Percentiles rank a stretch among this genome's conserved stretches.
phyloP scores from a whole-genome alignment of 2,888 invertebrate genomes.

The Chymomyza fuscimana region DNA sequence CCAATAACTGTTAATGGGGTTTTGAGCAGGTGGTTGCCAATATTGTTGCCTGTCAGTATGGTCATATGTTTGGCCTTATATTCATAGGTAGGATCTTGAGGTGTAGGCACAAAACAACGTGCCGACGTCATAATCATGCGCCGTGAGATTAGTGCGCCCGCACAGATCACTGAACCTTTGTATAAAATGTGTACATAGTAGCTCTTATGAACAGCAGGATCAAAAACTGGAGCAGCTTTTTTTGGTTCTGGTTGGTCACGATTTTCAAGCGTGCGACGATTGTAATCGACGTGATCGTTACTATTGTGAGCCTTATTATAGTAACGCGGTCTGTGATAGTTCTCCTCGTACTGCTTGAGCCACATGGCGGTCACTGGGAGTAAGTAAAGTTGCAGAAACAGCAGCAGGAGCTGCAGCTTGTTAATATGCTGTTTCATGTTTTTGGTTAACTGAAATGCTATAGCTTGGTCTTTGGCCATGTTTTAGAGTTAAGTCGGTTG shows the following conservation, averaged over 20 bases:
- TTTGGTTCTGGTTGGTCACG: not conserved
- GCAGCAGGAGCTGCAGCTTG: not conserved
- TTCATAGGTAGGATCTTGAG: not conserved
- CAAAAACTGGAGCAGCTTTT: conserved; percentile 9
- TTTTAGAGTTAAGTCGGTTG: not conserved
- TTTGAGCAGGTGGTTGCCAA: not conserved
- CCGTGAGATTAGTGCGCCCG: conserved; percentile 39
- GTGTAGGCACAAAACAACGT: conserved; percentile 31
- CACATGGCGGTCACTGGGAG: conserved; percentile 6
- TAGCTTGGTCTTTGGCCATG: not conserved
- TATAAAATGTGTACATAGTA: conserved; percentile 46
- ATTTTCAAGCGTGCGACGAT: conserved; percentile 4
- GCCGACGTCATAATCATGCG: conserved; percentile 53
- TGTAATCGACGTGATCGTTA: conserved; percentile 38
- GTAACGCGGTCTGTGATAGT: conserved; percentile 46
- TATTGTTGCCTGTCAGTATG: conserved; percentile 27
- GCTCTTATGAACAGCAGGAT: conserved; percentile 9
- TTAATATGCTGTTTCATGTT: not conserved
- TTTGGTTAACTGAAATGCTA: not conserved
- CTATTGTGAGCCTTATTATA: conserved; percentile 33
- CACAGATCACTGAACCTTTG: conserved; percentile 39
- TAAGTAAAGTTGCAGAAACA: conserved; percentile 10
- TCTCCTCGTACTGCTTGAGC: conserved; percentile 38
- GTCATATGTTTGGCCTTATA: conserved; percentile 34
- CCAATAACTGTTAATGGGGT: conserved; percentile 19